Base-by-base conservation (phyloP, 2,888 invertebrate species). In the Willowsia nigromaculata region DNA sequence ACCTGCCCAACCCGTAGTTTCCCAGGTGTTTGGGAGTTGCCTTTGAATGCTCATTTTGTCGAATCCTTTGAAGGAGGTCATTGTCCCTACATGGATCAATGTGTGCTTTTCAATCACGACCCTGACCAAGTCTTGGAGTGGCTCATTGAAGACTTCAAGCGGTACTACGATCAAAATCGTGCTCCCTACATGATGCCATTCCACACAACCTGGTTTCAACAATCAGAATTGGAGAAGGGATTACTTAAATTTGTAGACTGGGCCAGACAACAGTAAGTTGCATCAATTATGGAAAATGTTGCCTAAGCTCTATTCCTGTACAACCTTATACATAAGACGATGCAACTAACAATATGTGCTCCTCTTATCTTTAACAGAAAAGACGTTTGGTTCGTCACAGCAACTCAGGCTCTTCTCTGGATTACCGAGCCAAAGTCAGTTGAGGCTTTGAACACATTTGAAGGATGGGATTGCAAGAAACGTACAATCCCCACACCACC, bases 161-260 rank as follows among this genome's bases (percentile, higher is more conserved):
- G 97, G 33, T 95, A 97, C 94, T 98, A 97, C 93, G 96, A 97
- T 40, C 97, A 97, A 94, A 98, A 98, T 94, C 95, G 96, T 90
- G 97, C 98, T 0, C 97, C 98, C 0, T 98, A 98, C 94, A 97
- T 98, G 97, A 97, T 98, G 97, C 96, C 98, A 0, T 97, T 98
- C 96, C 98, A 99, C 93, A 98, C 98, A 0, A 98, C 98, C 94
- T 99, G 99, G 99, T 98, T 99, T 95, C 97, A 96, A 94, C 97
- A 96, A 93, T 97, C 97, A 93, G 97, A 96, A 93, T 94, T 97
- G 13, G 97, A 97, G 93, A 95, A 95, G 88, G 98, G 98, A 25
- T 94, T 98, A 0, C 96, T 97, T 92, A 97, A 97, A 94, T 98
- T 98, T 94, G 94, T 98, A 88, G 96, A 96, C 92, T 98, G 97